A percentile compares a stretch with the other conserved stretches of the same genome.
phyloP scores from a whole-genome alignment of 2,113 vertebrate genomes.

The Ptyas mucosa region DNA sequence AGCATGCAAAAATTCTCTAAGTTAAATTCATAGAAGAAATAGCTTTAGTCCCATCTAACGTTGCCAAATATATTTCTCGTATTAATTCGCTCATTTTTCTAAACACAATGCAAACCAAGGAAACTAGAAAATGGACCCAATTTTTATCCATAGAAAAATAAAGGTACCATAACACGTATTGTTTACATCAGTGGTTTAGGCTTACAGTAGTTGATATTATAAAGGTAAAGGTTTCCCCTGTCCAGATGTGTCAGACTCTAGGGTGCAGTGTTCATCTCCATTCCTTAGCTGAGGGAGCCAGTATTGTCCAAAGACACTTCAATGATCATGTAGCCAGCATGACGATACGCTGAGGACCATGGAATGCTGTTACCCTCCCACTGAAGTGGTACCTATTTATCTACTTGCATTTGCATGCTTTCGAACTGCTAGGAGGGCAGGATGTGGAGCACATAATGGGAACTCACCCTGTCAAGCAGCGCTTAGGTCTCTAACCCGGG shows the following conservation, averaged over 20 bases:
- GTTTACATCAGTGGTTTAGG: neutral
- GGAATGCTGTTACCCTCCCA: neutral
- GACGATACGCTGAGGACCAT: neutral
- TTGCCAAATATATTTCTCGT: neutral
- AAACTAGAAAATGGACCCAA: neutral
- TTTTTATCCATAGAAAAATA: neutral
- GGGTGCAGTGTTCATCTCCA: neutral
- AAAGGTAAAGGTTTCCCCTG: neutral
- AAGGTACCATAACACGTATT: neutral
- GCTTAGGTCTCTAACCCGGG: neutral
- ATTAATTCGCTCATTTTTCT: neutral
- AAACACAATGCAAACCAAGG: neutral
- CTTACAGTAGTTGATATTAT: neutral
- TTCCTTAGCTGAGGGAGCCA: neutral
- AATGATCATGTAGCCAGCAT: neutral
- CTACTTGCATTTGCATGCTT: neutral
- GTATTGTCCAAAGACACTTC: neutral
- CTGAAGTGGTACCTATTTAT: neutral
- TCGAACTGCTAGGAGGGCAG: neutral
- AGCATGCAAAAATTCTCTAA: neutral
- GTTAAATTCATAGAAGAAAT: neutral
- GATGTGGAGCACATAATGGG: neutral
- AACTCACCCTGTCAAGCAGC: neutral
- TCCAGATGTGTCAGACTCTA: neutral
- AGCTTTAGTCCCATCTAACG: too few species aligned